Base-by-base conservation (phyloP, 2,113 vertebrate genomes). In the Indicator indicator region DNA sequence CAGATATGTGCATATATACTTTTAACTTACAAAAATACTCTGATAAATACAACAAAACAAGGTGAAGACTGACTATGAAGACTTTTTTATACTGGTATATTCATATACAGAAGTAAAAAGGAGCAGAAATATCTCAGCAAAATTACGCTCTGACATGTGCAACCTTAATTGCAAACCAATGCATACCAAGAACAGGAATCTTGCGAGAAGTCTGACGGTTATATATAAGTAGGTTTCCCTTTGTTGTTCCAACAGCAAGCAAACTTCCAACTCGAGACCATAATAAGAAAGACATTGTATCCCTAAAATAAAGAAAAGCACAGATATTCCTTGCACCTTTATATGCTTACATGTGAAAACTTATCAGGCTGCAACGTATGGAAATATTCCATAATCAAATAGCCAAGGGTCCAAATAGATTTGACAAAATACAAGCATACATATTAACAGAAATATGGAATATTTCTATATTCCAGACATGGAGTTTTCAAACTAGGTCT, bases 141-240 rank as follows among this genome's bases (percentile, higher is more conserved):
- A 91, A 82, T 33, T 74, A 5, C n/a, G n/a, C 16, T 88, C 71
- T 46, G 24, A 79, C 15, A 59, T 4, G 33, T 40, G 32, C 28
- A 92, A 79, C 48, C 42, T 69, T 13, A 83, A 32, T 58, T 95
- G 71, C 56, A 89, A 75, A 76, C 14, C 79, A 85, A 40, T 30
- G 86, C 97, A 96, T 99, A 99, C 99, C 99, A 76, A 99, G 97
- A 28, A 99, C 96, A 88, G 99, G 98, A 95, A 99, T 98, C 97
- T 99, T 99, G 97, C 99, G 98, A 94, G 99, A 99, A 17, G 99
- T 99, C 96, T 99, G 99, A 87, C 96, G 98, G 94, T 99, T 99
- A 97, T 99, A 99, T 96, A 99, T 98, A 55, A 99, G 98, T 86
- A 99, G 97, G 95, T 99, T 99, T 98, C 99, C 99, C 95, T 99